Percentiles rank a stretch among this genome's conserved stretches.
Evolutionary conservation across 2,888 invertebrate species (phyloP).

Genomic region (Leptura quadrifasciata): DNA sequence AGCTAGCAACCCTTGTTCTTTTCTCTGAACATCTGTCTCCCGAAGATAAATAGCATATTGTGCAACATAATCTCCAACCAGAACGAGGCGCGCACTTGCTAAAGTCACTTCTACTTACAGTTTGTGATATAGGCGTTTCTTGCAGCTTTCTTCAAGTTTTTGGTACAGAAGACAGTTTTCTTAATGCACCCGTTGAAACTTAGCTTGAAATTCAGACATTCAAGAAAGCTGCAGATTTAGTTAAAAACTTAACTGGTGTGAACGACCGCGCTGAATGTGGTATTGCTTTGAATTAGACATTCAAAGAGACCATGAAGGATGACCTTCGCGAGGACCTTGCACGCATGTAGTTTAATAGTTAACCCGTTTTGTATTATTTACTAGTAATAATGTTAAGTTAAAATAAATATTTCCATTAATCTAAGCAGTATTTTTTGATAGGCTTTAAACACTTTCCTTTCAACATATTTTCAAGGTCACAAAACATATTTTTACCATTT

Average conservation of each 20-base stretch:
- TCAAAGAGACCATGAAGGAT: neutral
- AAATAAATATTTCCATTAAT: constrained; percentile 2
- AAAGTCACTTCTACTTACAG: neutral
- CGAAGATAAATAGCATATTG: neutral
- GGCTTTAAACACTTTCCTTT: neutral
- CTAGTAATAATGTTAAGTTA: neutral
- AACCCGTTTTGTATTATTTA: constrained; percentile 16
- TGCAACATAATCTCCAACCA: neutral
- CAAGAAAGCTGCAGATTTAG: too few species aligned
- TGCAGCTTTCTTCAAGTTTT: neutral
- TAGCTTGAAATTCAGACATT: too few species aligned
- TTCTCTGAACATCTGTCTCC: neutral
- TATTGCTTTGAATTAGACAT: too few species aligned
- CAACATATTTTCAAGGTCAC: neutral
- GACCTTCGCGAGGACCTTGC: neutral
- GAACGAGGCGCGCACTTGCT: neutral
- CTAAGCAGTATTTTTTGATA: neutral
- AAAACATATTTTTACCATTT: too few species aligned
- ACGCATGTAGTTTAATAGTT: neutral
- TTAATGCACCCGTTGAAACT: too few species aligned
- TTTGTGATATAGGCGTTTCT: neutral
- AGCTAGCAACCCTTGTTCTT: neutral
- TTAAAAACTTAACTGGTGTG: too few species aligned
- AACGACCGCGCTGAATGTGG: too few species aligned
- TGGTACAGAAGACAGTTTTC: neutral